Conservation (phyloP, 1,140 invertebrate species). For the Euura lappo region DNA sequence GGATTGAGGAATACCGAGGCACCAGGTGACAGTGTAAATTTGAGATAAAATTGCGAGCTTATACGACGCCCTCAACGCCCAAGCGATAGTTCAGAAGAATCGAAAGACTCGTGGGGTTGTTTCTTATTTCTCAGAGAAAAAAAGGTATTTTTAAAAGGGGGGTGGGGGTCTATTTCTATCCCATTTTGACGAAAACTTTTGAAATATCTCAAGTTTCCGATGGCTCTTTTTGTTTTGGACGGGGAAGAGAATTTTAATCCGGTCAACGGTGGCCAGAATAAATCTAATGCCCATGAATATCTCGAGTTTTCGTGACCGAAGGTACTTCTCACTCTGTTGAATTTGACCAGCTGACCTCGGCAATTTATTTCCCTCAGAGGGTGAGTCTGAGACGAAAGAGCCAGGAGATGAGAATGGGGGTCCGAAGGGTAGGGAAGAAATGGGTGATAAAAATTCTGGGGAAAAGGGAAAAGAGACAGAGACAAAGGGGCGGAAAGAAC, state of each 20-base stretch:
- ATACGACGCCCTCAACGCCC: not conserved
- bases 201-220: too few relatives aligned
- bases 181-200: too few relatives aligned
- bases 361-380: not conserved
- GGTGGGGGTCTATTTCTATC: too few relatives aligned
- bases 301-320: too few relatives aligned
- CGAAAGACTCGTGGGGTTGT: not conserved
- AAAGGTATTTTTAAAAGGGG: too few relatives aligned
- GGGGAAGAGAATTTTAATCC: too few relatives aligned
- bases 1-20: not conserved
- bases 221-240: too few relatives aligned
- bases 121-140: too few relatives aligned
- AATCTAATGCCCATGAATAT: too few relatives aligned
- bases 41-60: not conserved
- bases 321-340: too few relatives aligned
- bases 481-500: not conserved
- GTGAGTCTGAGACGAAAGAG: not conserved
- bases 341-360: not conserved
- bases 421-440: not conserved
- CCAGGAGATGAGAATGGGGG: too few relatives aligned
- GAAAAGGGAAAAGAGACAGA: not conserved
- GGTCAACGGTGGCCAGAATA: too few relatives aligned
- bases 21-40: slow-evolving; percentile 1
- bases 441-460: not conserved
- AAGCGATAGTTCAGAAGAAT: not conserved